These are phyloP conservation scores for Trididemnum nubilum DNA, from an alignment of 23 tunicate species.

Conservation along the genomic window DNA sequence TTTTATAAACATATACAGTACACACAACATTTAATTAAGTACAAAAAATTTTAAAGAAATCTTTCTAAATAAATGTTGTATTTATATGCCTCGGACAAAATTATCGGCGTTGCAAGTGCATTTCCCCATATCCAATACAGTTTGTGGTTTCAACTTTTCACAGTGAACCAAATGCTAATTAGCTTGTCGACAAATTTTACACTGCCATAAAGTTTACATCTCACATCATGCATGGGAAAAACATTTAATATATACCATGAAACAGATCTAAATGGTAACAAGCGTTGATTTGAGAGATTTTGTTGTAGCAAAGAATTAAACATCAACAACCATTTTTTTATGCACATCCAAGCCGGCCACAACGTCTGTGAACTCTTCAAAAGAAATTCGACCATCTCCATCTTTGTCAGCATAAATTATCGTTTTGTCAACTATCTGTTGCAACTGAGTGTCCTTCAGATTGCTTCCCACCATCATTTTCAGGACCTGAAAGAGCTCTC, in stretches of 20 bases:
- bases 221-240: conserved; percentile 19
- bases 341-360: conserved; percentile 87
- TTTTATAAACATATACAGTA: no score
- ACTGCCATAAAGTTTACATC: neutral
- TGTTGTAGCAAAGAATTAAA: conserved; percentile 34
- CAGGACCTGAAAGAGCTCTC: conserved; percentile 95
- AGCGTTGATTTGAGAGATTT: neutral
- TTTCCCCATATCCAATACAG: neutral
- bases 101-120: conserved; percentile 1
- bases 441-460: conserved; percentile 92
- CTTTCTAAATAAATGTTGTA: no score
- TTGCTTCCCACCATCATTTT: conserved; percentile 99
- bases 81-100: no score
- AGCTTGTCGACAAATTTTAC: neutral
- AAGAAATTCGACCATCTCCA: conserved; percentile 98
- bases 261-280: neutral
- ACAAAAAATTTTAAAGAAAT: no score
- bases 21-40: no score
- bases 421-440: conserved; percentile 98
- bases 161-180: neutral
- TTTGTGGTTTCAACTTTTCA: neutral
- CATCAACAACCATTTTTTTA: conserved; percentile 98
- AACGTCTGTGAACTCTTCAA: conserved; percentile 84
- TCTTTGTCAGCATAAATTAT: conserved; percentile 97
- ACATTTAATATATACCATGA: neutral